phyloP scores from a whole-genome alignment of 2,888 invertebrate genomes.

The Lacanobia oleracea region DNA sequence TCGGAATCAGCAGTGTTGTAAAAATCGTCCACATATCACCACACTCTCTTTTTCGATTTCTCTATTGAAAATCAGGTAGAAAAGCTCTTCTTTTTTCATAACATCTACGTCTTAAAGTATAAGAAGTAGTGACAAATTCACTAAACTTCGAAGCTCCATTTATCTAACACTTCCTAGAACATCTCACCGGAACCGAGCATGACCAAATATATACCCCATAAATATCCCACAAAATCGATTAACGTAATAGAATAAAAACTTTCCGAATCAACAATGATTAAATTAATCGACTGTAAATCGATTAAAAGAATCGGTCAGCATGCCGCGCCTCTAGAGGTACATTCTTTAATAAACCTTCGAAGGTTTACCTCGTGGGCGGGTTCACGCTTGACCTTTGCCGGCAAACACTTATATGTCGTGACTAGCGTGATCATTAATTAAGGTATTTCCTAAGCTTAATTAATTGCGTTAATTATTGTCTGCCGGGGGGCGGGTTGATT shows the following conservation, averaged over 20 bases:
- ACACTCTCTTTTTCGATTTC: background rate
- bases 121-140: background rate
- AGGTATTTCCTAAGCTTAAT: slow-evolving; percentile 79
- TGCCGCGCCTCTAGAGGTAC: slow-evolving; percentile 46
- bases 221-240: slow-evolving; percentile 46
- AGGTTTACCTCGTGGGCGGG: slow-evolving; percentile 67
- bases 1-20: background rate
- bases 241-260: slow-evolving; percentile 43
- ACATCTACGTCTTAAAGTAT: background rate
- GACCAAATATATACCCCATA: slow-evolving; percentile 9
- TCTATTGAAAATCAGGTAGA: no score
- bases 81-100: background rate
- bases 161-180: background rate
- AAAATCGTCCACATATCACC: background rate
- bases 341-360: slow-evolving; percentile 61
- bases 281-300: slow-evolving; percentile 59
- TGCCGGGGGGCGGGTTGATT: slow-evolving; percentile 68
- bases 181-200: background rate
- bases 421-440: slow-evolving; percentile 77
- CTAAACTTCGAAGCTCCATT: background rate
- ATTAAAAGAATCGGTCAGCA: slow-evolving; percentile 54
- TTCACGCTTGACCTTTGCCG: slow-evolving; percentile 75
- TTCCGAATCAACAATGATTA: slow-evolving; percentile 54
- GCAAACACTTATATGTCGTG: slow-evolving; percentile 78
- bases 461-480: slow-evolving; percentile 81